Conservation (phyloP, 2,888 invertebrate genomes). For the Cephonodes hylas region DNA sequence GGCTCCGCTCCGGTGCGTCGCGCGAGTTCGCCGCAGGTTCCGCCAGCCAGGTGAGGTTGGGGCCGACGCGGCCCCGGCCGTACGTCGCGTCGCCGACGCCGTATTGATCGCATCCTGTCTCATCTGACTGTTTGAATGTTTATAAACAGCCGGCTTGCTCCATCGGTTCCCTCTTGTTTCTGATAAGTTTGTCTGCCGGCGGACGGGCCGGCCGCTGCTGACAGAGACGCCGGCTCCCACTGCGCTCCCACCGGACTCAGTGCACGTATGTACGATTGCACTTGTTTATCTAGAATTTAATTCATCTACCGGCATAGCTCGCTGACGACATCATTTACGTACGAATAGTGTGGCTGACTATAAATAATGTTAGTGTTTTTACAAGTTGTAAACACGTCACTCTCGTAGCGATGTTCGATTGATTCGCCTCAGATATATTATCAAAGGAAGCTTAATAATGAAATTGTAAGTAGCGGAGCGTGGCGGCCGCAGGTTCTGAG, state of each 20-base stretch:
- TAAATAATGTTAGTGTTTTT: slow-evolving; percentile 39
- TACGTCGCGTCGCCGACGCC: slow-evolving; percentile 33
- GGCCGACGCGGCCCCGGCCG: slow-evolving; percentile 58
- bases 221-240: slow-evolving; percentile 44
- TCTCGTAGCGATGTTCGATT: slow-evolving; percentile 16
- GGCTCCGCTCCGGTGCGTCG: slow-evolving; percentile 37
- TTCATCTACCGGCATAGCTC: slow-evolving; percentile 26
- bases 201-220: slow-evolving; percentile 49
- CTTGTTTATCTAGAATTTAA: slow-evolving; percentile 45
- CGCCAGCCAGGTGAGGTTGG: slow-evolving; percentile 62
- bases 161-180: slow-evolving; percentile 64
- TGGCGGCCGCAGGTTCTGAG: not conserved
- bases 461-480: not conserved
- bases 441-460: not conserved
- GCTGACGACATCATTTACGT: slow-evolving; percentile 43
- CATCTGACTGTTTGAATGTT: slow-evolving; percentile 66
- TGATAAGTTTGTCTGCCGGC: slow-evolving; percentile 53
- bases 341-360: slow-evolving; percentile 35
- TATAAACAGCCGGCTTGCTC: slow-evolving; percentile 77
- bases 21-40: slow-evolving; percentile 46
- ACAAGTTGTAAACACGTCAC: slow-evolving; percentile 35
- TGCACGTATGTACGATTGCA: slow-evolving; percentile 64
- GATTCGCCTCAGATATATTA: slow-evolving; percentile 4
- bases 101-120: slow-evolving; percentile 65
- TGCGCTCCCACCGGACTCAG: slow-evolving; percentile 43